Conservation (phyloP, 2,797 vertebrate species). For the Yasuhikotakia modesta region DNA sequence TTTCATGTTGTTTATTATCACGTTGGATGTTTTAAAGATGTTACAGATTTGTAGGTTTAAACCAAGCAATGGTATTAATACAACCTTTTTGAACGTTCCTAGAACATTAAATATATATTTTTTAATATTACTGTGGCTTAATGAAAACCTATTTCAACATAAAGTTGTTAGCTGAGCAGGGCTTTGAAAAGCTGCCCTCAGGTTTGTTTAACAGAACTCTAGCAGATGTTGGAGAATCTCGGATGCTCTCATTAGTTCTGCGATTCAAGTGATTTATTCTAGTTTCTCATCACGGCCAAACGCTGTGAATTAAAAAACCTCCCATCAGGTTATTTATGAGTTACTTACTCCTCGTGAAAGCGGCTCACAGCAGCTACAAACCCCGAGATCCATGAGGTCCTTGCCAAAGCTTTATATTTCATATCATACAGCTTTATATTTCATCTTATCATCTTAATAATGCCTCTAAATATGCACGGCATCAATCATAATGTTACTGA, state of each 20-base stretch:
- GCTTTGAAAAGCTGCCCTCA: slow-evolving; percentile 25
- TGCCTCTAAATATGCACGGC: no score
- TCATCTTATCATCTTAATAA: no score
- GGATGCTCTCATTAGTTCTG: slow-evolving; percentile 47
- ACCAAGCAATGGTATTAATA: no score
- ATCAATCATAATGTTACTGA: no score
- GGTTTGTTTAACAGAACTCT: slow-evolving; percentile 38
- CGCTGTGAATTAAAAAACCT: slow-evolving; percentile 68
- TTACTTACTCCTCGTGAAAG: slow-evolving; percentile 61
- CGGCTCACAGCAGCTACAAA: slow-evolving; percentile 57
- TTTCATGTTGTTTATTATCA: no score
- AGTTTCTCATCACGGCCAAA: slow-evolving; percentile 64
- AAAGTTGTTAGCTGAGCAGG: neutral
- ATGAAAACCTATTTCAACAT: no score
- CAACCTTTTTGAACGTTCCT: no score
- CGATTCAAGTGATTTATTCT: slow-evolving; percentile 68
- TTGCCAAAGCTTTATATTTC: neutral
- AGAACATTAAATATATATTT: no score
- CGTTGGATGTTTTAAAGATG: no score
- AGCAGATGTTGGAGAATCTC: slow-evolving; percentile 44
- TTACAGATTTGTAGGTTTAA: no score
- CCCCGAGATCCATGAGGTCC: slow-evolving; percentile 42
- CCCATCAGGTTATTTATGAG: slow-evolving; percentile 77
- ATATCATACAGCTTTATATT: no score
- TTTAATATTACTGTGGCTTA: no score